Evolutionary conservation across 2,113 vertebrate genomes (phyloP).

Genomic region (Circaetus gallicus): DNA sequence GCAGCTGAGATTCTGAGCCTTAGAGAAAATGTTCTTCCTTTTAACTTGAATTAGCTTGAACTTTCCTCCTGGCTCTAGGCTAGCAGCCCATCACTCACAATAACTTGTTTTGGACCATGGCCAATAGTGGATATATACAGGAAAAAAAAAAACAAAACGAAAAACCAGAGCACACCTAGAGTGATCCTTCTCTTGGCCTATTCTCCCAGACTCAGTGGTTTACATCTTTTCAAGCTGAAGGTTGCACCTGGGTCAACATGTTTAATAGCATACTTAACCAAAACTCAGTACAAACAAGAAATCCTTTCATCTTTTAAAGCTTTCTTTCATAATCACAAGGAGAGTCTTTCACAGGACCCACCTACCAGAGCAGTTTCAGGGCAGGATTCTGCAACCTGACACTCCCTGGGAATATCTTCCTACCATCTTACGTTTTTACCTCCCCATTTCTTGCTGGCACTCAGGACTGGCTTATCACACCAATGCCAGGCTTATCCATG

Average conservation of each 20-base stretch:
- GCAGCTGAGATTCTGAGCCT: not conserved
- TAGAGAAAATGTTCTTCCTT: not conserved
- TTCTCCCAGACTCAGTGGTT: not conserved
- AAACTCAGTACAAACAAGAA: not conserved
- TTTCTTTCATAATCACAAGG: constrained; percentile 17
- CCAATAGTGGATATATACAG: not conserved
- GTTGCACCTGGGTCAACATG: not conserved
- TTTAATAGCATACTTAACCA: not conserved
- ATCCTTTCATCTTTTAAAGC: not conserved
- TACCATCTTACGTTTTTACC: not conserved
- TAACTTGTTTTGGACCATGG: not conserved
- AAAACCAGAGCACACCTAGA: not conserved
- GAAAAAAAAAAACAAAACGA: too few species aligned
- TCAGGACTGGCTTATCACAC: not conserved
- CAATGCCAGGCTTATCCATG: not conserved
- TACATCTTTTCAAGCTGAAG: not conserved
- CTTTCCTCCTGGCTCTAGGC: not conserved
- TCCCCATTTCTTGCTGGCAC: not conserved
- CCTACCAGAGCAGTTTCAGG: not conserved
- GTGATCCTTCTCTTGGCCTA: not conserved
- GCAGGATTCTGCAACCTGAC: constrained; percentile 14
- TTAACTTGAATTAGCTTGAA: not conserved
- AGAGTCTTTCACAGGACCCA: not conserved
- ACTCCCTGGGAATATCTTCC: constrained; percentile 32
- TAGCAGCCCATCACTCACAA: not conserved